These are phyloP conservation scores for Hemicrepidius hirtus DNA, from an alignment of 2,888 invertebrate genomes.

Conservation along the genomic window DNA sequence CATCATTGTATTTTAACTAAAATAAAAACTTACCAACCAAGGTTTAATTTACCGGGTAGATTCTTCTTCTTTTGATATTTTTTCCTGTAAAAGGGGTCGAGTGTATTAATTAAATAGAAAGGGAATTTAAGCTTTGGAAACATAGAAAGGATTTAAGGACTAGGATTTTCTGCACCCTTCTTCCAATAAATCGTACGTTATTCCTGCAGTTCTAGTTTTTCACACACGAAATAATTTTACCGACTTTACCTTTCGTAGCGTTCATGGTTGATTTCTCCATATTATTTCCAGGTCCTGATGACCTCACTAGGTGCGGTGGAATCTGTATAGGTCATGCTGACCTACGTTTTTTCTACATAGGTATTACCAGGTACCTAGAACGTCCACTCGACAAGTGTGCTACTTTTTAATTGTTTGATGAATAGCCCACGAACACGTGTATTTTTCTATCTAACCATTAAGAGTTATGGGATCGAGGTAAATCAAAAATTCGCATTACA, in stretches of 20 bases:
- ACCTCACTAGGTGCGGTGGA: conserved; percentile 50
- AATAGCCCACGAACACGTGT: conserved; percentile 30
- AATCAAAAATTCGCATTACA: conserved; percentile 3
- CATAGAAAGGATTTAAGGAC: not conserved
- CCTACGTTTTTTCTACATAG: conserved; percentile 42
- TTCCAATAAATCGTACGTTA: no score
- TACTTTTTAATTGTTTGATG: conserved; percentile 46
- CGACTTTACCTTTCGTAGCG: conserved; percentile 19
- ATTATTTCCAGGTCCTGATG: conserved; percentile 34
- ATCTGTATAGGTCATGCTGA: conserved; percentile 49
- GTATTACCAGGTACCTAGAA: conserved; percentile 10
- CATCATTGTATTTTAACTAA: not conserved
- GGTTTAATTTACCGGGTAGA: conserved; percentile 9
- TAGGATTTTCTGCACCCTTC: not conserved
- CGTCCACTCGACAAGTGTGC: conserved; percentile 46
- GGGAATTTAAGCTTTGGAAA: not conserved
- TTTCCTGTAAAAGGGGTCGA: not conserved
- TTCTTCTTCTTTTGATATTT: not conserved
- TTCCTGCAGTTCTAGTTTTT: no score
- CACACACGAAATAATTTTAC: not conserved
- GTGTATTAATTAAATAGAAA: conserved; percentile 4
- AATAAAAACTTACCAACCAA: not conserved
- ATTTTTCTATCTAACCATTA: conserved; percentile 11
- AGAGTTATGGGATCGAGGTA: not conserved
- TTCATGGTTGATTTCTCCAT: conserved; percentile 37